These are phyloP conservation scores for Calvadosia cruxmelitensis DNA, from an alignment of 30 jellyfish, hydroid and myxozoan genomes.

Conservation along the genomic window DNA sequence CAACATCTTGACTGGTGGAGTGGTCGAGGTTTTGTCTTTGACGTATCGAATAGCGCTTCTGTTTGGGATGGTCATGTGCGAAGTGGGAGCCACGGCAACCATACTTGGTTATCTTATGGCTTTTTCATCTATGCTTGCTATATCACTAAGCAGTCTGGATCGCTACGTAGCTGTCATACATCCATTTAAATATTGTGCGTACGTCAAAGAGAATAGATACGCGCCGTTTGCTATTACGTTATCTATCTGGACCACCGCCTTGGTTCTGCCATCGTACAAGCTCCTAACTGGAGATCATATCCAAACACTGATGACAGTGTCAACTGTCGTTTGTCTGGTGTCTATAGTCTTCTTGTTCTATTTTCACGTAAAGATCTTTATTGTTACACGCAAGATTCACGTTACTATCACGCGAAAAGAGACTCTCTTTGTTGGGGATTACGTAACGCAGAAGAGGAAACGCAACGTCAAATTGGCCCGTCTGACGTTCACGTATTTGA, in stretches of 20 bases:
- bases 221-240: not conserved
- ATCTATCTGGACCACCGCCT: not conserved
- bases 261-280: not conserved
- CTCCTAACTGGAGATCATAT: not conserved
- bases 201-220: too few species aligned
- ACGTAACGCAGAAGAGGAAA: not conserved
- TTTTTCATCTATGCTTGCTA: not conserved
- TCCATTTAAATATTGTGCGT: not conserved
- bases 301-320: not conserved
- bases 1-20: not conserved
- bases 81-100: not conserved
- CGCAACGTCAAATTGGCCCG: not conserved
- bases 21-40: not conserved
- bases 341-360: not conserved
- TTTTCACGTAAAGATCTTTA: not conserved
- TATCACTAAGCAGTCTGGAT: not conserved
- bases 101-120: not conserved
- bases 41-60: not conserved
- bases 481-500: not conserved
- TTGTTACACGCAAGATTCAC: not conserved
- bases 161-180: not conserved
- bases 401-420: not conserved
- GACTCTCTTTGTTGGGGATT: not conserved
- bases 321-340: not conserved
- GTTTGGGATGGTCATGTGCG: not conserved